Percentiles rank a stretch among this genome's conserved stretches.
Conservation (phyloP, 2,888 invertebrate species). For the Ophion obscuratus region DNA sequence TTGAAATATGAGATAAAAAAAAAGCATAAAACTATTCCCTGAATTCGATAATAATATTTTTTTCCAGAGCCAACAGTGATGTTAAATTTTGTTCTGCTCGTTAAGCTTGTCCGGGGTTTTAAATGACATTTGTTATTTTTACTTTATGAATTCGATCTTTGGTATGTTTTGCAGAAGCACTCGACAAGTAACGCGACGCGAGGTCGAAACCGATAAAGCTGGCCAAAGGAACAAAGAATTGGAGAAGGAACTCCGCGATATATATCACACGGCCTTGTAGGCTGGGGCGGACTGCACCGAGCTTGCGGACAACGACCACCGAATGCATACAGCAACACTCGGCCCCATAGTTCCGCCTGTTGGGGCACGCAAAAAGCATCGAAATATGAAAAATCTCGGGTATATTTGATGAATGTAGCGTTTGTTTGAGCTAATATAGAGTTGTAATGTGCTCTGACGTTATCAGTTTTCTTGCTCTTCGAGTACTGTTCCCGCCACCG, state of each 20-base stretch:
- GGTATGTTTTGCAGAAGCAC: too few species aligned
- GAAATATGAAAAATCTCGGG: not conserved
- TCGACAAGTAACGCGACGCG: too few species aligned
- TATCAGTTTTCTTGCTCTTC: constrained; percentile 78
- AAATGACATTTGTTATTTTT: too few species aligned
- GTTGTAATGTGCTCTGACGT: constrained; percentile 73
- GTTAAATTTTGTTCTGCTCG: too few species aligned
- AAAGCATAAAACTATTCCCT: not conserved
- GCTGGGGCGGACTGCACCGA: constrained; percentile 90
- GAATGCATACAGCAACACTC: constrained; percentile 60
- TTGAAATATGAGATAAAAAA: constrained; percentile 84
- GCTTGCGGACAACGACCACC: too few species aligned
- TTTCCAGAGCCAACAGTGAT: too few species aligned
- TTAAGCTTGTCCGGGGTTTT: too few species aligned
- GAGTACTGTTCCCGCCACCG: constrained; percentile 82
- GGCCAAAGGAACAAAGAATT: constrained; percentile 90
- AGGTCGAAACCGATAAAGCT: constrained; percentile 86
- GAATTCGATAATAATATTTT: too few species aligned
- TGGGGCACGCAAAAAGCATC: not conserved
- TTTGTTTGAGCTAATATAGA: too few species aligned
- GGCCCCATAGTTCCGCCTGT: constrained; percentile 71
- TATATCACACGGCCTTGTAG: constrained; percentile 90
- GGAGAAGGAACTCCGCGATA: constrained; percentile 89
- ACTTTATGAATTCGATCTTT: too few species aligned
- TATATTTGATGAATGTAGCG: not conserved